phyloP scores from a whole-genome alignment of 2,797 vertebrate genomes.

The Coregonus suidteri region DNA sequence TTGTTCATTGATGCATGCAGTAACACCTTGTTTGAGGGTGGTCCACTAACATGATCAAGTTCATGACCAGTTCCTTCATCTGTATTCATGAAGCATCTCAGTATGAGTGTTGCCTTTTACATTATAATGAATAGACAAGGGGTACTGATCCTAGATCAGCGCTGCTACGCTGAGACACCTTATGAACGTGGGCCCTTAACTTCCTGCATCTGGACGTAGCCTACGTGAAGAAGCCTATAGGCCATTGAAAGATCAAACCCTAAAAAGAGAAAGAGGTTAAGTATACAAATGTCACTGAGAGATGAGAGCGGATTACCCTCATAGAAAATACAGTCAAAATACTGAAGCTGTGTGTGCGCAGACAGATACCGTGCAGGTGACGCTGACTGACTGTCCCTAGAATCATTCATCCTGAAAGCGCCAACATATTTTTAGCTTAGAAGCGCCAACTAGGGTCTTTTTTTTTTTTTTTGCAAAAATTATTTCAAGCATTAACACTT shows the following conservation, averaged over 20 bases:
- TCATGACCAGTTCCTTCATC: background rate
- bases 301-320: slow-evolving; percentile 54
- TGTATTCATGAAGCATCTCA: background rate
- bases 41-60: background rate
- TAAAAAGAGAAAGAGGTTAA: slow-evolving; percentile 17
- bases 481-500: too few species aligned
- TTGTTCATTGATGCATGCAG: slow-evolving; percentile 29
- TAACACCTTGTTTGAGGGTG: background rate
- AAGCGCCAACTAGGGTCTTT: too few species aligned
- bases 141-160: too few species aligned
- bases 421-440: too few species aligned
- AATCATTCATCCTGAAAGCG: too few species aligned
- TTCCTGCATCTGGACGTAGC: slow-evolving; percentile 76
- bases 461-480: too few species aligned
- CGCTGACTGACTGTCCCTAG: too few species aligned
- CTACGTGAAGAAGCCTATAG: slow-evolving; percentile 91
- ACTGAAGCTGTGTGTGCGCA: slow-evolving; percentile 36
- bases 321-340: slow-evolving; percentile 52
- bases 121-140: background rate
- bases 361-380: too few species aligned
- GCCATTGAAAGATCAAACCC: background rate
- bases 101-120: background rate
- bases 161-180: too few species aligned
- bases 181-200: background rate
- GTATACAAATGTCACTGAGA: too few species aligned